Percentiles rank a stretch among this genome's conserved stretches.
phyloP scores from a whole-genome alignment of 1,140 invertebrate genomes.

The Stratiolaelaps scimitus region DNA sequence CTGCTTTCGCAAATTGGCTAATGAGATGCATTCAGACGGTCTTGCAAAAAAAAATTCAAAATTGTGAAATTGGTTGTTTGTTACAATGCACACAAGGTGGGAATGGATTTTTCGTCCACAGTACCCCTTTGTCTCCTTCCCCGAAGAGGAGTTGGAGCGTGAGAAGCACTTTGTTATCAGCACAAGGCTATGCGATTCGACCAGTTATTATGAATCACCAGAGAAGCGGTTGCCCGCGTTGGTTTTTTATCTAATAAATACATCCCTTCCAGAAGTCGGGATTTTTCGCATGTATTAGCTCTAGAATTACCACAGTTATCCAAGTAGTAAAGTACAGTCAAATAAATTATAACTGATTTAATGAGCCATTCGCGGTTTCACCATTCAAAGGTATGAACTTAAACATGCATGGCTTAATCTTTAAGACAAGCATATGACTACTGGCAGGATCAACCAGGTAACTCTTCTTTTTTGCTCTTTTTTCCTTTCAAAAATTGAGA shows the following conservation, averaged over 20 bases:
- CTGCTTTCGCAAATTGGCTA: too few species aligned
- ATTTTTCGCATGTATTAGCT: constrained; percentile 41
- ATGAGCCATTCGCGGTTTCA: constrained; percentile 66
- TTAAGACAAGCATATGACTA: constrained; percentile 51
- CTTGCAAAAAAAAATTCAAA: too few species aligned
- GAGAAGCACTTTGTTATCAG: too few species aligned
- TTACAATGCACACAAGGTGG: too few species aligned
- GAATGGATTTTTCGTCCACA: too few species aligned
- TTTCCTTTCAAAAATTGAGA: too few species aligned
- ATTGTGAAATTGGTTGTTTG: too few species aligned
- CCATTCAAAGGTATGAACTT: constrained; percentile 43
- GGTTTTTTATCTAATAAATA: constrained; percentile 34
- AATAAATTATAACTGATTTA: constrained; percentile 62
- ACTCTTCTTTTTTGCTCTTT: constrained; percentile 21
- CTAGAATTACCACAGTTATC: constrained; percentile 63
- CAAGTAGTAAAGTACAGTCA: constrained; percentile 57
- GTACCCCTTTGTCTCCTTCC: too few species aligned
- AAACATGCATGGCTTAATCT: constrained; percentile 50
- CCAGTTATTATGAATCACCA: constrained; percentile 67
- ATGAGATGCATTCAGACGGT: too few species aligned
- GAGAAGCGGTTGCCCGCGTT: neutral
- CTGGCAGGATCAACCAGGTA: constrained; percentile 49
- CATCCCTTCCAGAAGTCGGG: neutral
- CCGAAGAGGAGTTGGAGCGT: too few species aligned
- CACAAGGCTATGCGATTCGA: constrained; percentile 55